Conservation (phyloP, 2,113 vertebrate species). For the Hystrix cristata region DNA sequence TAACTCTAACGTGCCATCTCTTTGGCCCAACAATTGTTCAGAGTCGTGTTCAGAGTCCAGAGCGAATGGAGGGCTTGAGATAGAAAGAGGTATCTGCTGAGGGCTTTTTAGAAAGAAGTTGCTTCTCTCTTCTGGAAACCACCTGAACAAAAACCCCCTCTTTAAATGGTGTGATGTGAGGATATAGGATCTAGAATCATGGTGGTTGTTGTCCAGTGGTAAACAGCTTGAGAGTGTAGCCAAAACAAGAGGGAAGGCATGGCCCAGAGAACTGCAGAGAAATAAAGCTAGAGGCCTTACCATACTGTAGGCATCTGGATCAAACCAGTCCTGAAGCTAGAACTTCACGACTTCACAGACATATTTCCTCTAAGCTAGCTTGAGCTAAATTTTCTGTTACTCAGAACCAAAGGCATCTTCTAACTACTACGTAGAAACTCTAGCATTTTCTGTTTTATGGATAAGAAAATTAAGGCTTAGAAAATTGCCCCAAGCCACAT, state of each 20-base stretch:
- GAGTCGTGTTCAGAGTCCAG: too few relatives aligned
- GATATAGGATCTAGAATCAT: not conserved
- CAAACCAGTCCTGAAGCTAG: not conserved
- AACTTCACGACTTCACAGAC: not conserved
- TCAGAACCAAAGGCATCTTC: not conserved
- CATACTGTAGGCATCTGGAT: not conserved
- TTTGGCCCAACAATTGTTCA: not conserved
- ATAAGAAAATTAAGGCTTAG: not conserved
- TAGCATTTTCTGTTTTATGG: not conserved
- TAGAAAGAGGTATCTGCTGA: not conserved
- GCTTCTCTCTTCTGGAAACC: not conserved
- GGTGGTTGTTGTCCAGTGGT: not conserved
- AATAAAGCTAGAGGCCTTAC: not conserved
- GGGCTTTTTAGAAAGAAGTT: not conserved
- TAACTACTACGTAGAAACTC: not conserved
- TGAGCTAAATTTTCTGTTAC: not conserved
- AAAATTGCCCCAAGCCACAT: not conserved
- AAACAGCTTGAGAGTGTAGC: not conserved
- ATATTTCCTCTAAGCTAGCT: not conserved
- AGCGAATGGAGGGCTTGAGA: not conserved
- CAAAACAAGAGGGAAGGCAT: not conserved
- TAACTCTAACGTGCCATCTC: not conserved
- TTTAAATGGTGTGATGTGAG: not conserved
- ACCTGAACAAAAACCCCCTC: not conserved
- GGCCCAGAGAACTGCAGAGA: not conserved